Evolutionary conservation across 2,888 invertebrate genomes (phyloP), one percentile per base, ranked within the genome.

Genomic region (Tenthredo mesomela): DNA sequence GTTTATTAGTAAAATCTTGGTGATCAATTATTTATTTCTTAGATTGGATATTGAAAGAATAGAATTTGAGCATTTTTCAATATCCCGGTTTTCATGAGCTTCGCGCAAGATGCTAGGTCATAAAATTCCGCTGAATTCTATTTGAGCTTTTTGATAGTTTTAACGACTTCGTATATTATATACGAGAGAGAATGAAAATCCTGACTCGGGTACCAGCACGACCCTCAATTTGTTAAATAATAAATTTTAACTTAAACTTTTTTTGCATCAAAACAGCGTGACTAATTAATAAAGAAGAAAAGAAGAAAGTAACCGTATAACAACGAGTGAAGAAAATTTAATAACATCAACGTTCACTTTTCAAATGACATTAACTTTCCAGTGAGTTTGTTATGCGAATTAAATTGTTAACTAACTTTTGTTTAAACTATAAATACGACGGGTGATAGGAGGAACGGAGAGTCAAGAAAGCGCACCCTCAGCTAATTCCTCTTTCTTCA

Each of bases 331-430:
- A 67, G 15, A 33, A 67, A 67, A 67, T 67, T 18, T 33, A 67
- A 67, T 67, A 33, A 67, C 67, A 18, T 67, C 67, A 33, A 67
- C 29, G 33, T 33, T 15, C 67, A 67, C 33, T 67, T 67, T 67
- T 67, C 67, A 67, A 67, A 29, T 15, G 67, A 33, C 25, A 33
- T 67, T 67, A 67, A 67, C 25, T 67, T 67, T 67, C 25, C 33
- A 67, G 67, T 67, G 67, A 67, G 12, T 67, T 33, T 67, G 33
- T 67, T 67, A 33, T 67, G 29, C 29, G 67, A 33, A 33, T 37
- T 37, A 37, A 67, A 29, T 33, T 67, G 67, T 1, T 67, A 33
- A 67, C 67, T 67, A 33, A 33, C 29, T 33, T 67, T 67, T 67
- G 6, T 33, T 18, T 2, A 15, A 67, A 29, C 67, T 33, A 67